Evolutionary conservation across 2,797 vertebrate species (phyloP).

Genomic region (Coreius guichenoti): DNA sequence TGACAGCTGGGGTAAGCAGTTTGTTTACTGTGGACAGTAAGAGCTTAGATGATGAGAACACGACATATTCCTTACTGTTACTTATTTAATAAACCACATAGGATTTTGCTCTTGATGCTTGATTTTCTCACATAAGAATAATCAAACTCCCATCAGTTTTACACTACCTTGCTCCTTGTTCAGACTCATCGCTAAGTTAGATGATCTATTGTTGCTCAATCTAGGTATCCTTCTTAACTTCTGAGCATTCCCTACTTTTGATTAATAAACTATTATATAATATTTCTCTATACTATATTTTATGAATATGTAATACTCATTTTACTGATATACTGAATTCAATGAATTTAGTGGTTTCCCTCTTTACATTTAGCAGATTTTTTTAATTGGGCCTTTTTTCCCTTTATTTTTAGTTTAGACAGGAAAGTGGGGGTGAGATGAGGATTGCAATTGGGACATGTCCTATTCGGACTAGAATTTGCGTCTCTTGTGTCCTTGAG

Average conservation of each 20-base stretch:
- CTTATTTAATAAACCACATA: background rate
- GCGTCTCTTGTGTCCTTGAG: background rate
- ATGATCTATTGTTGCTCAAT: background rate
- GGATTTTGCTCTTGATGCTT: background rate
- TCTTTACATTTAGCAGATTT: background rate
- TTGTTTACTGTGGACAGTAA: slow-evolving; percentile 3
- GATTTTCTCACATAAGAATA: background rate
- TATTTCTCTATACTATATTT: background rate
- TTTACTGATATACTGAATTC: background rate
- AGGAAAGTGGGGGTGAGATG: background rate
- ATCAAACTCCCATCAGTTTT: background rate
- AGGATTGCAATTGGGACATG: background rate
- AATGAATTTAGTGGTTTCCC: background rate
- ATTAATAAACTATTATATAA: background rate
- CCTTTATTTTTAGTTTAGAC: no score
- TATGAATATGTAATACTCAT: background rate
- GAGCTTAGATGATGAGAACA: background rate
- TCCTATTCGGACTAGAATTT: background rate
- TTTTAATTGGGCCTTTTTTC: no score
- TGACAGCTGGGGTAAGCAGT: slow-evolving; percentile 3
- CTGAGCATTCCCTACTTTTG: background rate
- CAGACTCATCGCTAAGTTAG: background rate
- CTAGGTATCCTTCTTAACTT: background rate
- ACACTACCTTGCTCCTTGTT: background rate
- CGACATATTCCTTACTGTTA: background rate